Base-by-base conservation (phyloP, 2,888 invertebrate species). In the Pheosia tremula region DNA sequence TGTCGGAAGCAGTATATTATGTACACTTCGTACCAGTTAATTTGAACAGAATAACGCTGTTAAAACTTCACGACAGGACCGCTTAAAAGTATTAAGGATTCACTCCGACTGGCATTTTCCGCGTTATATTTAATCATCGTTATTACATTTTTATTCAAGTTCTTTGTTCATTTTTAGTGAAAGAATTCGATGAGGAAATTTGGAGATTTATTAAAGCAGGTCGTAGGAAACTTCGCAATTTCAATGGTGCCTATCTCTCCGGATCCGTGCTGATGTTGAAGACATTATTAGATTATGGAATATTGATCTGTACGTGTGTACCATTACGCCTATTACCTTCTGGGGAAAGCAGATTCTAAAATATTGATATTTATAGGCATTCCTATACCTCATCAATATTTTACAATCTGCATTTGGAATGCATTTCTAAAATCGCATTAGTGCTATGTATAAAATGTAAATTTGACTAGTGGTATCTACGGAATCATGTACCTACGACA, bases 11-110 rank as follows among this genome's bases (percentile, higher is more conserved):
- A 24, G 24, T 24, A 24, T 24, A 24, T 24, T 24, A 24, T 56
- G 59, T 59, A 56, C 58, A 39, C 24, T 24, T 24, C 24, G 54
- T 56, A 60, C 60, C 66, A 49, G 58, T 66, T 69, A 78, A 79
- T 70, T 77, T 70, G 66, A 67, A 66, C 69, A 68, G 71, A 74
- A 68, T 78, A 80, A 79, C 71, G 66, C 68, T 68, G 75, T 80
- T 78, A 75, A 70, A 81, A 79, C 67, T 68, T 63, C 70, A 57
- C 59, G 63, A 67, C 64, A 68, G 59, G 62, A 71, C 65, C 68
- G 70, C 68, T 71, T 71, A 63, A 67, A 71, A 73, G 70, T 74
- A 78, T 79, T 75, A 77, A 39, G n/a, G 66, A 72, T 76, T 72
- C 67, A 71, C 63, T 71, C 71, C 58, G 61, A 57, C 62, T 58